Percentiles rank a stretch among this genome's conserved stretches.
Evolutionary conservation across 2,797 vertebrate genomes (phyloP).

Genomic region (Molossus molossus): DNA sequence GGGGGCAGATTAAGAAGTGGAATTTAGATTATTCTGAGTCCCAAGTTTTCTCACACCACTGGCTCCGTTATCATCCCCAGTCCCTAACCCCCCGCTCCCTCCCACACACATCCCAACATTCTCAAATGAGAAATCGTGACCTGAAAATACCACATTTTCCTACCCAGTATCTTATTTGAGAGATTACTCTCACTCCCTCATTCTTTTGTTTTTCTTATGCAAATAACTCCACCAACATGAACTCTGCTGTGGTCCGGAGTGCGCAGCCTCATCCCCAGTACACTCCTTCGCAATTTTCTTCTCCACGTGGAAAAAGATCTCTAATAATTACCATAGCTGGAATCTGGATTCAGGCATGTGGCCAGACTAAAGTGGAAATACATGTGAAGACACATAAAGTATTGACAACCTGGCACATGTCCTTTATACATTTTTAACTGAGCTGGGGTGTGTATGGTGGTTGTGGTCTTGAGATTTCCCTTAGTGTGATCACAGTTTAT

Average conservation of each 20-base stretch:
- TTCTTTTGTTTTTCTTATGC: not conserved
- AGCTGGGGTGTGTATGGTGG: not conserved
- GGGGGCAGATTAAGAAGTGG: not conserved
- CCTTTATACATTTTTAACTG: not conserved
- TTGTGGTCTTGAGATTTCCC: not conserved
- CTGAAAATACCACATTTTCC: slow-evolving; percentile 38
- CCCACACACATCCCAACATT: not conserved
- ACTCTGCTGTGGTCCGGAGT: not conserved
- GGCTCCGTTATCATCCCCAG: not conserved
- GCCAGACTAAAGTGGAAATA: not conserved
- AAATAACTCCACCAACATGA: not conserved
- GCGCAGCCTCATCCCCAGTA: not conserved
- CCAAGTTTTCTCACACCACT: not conserved
- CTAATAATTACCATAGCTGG: not conserved
- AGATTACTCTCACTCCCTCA: not conserved
- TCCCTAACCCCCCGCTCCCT: rapidly evolving
- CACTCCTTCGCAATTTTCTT: not conserved
- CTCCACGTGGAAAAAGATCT: not conserved
- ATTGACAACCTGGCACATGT: not conserved
- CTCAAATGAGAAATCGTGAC: not conserved
- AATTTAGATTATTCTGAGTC: not conserved
- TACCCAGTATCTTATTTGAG: not conserved
- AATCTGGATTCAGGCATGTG: not conserved
- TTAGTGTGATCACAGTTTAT: slow-evolving; percentile 42
- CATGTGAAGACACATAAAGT: not conserved